phyloP scores from a whole-genome alignment of 2,888 invertebrate species.

The Lepidonotus clava region DNA sequence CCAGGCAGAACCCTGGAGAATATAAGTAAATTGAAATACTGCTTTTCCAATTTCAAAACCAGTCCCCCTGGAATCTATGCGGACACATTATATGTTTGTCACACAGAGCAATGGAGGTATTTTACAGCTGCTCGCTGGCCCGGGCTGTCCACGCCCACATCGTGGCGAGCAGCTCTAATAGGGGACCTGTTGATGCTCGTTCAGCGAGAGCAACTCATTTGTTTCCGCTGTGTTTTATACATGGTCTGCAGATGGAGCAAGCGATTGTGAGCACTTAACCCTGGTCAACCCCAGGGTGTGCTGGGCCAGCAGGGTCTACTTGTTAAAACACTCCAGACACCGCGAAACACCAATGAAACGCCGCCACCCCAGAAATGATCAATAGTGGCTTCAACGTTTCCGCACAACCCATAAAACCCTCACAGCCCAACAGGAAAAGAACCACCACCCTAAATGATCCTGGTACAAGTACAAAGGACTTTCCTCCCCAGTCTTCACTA shows the following conservation, averaged over 20 bases:
- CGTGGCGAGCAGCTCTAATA: too few species aligned
- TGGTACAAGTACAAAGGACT: too few species aligned
- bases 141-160: too few species aligned
- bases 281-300: neutral
- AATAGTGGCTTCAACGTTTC: neutral
- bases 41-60: too few species aligned
- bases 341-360: neutral
- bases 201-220: neutral
- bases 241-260: neutral
- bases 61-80: too few species aligned
- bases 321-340: neutral
- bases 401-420: neutral
- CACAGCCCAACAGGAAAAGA: neutral
- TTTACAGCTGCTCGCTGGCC: too few species aligned
- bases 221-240: neutral
- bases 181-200: neutral
- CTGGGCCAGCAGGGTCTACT: neutral
- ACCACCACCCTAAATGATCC: too few species aligned
- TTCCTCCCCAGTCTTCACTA: too few species aligned
- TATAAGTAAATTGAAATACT: too few species aligned
- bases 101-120: too few species aligned
- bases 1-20: too few species aligned
- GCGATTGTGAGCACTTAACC: constrained; percentile 26
- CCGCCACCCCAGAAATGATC: neutral
- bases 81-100: too few species aligned